Percentiles rank a stretch among this genome's conserved stretches.
Conservation (phyloP, 1,140 invertebrate species). For the Zaprionus ghesquierei region DNA sequence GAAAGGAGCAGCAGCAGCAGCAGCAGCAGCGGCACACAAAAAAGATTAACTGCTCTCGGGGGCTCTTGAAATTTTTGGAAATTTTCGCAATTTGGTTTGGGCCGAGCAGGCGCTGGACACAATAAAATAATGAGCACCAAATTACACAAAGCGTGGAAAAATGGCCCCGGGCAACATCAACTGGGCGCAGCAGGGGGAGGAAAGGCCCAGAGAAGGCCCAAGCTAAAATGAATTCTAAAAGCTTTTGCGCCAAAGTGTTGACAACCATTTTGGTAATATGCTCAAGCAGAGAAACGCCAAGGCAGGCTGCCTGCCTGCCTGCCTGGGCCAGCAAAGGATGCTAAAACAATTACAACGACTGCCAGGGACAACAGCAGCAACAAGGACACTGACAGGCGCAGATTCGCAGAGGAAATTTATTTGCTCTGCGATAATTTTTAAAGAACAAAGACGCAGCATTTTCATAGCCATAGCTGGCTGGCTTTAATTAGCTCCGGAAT, state of each 20-base stretch:
- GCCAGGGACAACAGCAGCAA: constrained; percentile 15
- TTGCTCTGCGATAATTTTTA: constrained; percentile 55
- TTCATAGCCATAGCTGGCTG: constrained; percentile 11
- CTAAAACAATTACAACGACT: constrained; percentile 50
- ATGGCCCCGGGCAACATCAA: constrained; percentile 49
- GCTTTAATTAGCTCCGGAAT: constrained; percentile 37
- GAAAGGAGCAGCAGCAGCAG: not conserved
- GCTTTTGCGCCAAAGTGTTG: constrained; percentile 57
- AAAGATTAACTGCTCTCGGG: constrained; percentile 46
- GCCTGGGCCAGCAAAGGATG: constrained; percentile 37
- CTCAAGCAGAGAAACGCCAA: constrained; percentile 40
- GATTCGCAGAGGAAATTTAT: constrained; percentile 51
- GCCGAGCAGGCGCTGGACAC: constrained; percentile 35
- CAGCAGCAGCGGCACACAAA: constrained; percentile 17
- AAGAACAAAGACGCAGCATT: constrained; percentile 49
- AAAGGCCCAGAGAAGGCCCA: not conserved
- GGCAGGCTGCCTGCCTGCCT: constrained; percentile 8
- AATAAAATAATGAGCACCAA: constrained; percentile 58
- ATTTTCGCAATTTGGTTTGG: constrained; percentile 42
- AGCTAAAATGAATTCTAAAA: constrained; percentile 53
- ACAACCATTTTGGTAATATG: constrained; percentile 57
- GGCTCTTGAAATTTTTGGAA: constrained; percentile 35
- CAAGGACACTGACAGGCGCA: constrained; percentile 53
- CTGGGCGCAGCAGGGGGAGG: constrained; percentile 19
- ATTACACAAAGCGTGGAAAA: constrained; percentile 55